phyloP scores from a whole-genome alignment of 2,113 vertebrate species.

The Lamprologus callipterus region DNA sequence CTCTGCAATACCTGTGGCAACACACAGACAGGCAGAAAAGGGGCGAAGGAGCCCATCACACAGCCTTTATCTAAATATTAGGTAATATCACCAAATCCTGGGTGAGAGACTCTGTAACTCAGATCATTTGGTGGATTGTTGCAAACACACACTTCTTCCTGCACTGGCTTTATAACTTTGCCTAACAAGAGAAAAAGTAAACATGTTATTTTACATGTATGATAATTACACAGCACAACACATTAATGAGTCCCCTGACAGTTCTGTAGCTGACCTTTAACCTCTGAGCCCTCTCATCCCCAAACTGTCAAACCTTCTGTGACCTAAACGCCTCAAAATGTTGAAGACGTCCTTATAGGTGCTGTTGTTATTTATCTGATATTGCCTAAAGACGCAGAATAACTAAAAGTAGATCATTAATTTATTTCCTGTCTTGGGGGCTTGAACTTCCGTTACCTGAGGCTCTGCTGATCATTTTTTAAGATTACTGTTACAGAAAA shows the following conservation, averaged over 20 bases:
- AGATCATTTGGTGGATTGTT: neutral
- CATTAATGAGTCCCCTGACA: neutral
- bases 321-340: neutral
- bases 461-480: neutral
- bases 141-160: neutral
- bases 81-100: neutral
- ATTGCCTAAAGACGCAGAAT: neutral
- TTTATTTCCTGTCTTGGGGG: neutral
- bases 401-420: neutral
- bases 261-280: neutral
- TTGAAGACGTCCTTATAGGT: neutral
- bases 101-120: fast-evolving
- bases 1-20: neutral
- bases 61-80: neutral
- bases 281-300: neutral
- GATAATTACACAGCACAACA: neutral
- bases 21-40: neutral
- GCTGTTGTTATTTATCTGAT: neutral
- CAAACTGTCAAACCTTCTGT: neutral
- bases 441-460: fast-evolving
- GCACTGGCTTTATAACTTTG: neutral
- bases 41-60: neutral
- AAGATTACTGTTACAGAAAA: neutral
- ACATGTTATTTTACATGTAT: neutral
- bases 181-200: neutral